phyloP scores from a whole-genome alignment of 1,140 invertebrate species.

The Macrobrachium rosenbergii region DNA sequence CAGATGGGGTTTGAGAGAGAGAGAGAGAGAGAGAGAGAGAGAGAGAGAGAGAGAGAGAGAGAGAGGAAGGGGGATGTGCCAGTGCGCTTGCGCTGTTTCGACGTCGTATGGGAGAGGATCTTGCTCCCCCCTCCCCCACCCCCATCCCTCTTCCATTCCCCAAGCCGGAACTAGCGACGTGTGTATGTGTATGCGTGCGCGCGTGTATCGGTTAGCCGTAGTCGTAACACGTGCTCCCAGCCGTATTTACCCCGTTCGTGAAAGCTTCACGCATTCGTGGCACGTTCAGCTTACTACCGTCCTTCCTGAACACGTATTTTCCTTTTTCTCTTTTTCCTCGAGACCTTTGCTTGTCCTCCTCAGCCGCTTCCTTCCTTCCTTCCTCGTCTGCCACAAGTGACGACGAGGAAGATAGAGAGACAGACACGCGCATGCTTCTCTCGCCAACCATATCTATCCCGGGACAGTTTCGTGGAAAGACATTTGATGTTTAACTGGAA shows the following conservation, averaged over 20 bases:
- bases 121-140: not conserved
- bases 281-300: not conserved
- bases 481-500: constrained; percentile 57
- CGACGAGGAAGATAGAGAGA: not conserved
- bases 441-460: not conserved
- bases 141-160: not conserved
- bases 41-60: not conserved
- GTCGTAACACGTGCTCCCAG: not conserved
- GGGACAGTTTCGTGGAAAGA: constrained; percentile 45
- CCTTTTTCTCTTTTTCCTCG: no score
- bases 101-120: not conserved
- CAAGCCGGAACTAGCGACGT: not conserved
- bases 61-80: not conserved
- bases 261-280: not conserved
- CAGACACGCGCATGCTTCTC: not conserved
- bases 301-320: no score
- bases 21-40: no score
- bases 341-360: no score
- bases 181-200: constrained; percentile 9
- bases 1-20: no score
- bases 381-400: not conserved
- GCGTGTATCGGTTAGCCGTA: not conserved
- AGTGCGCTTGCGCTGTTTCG: not conserved
- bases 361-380: no score
- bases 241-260: not conserved